Conservation (phyloP, 2,113 vertebrate genomes). For the Salvator merianae region DNA sequence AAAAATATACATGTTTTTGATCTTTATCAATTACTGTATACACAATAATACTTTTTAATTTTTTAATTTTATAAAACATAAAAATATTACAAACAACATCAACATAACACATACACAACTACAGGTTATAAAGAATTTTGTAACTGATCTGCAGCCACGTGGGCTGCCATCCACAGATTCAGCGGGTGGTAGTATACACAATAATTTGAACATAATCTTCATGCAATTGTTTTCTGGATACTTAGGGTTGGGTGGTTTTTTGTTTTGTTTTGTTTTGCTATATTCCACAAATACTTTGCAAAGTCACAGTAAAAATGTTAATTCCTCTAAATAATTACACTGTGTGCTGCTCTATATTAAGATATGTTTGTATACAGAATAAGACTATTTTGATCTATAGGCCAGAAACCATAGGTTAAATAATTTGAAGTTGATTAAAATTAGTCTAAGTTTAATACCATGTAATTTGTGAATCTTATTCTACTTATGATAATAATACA, state of each 20-base stretch:
- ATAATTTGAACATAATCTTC: fast-evolving
- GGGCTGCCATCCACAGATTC: too few species aligned
- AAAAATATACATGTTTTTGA: too few species aligned
- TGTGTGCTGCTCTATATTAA: neutral
- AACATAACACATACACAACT: too few species aligned
- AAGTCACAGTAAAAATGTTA: neutral
- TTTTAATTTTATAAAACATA: too few species aligned
- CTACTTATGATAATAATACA: neutral
- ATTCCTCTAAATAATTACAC: neutral
- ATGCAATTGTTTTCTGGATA: neutral
- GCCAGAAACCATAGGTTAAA: neutral
- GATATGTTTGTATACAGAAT: neutral
- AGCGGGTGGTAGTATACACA: too few species aligned
- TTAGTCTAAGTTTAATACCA: neutral
- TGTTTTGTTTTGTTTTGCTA: neutral
- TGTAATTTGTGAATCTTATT: fast-evolving
- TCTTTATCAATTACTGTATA: too few species aligned
- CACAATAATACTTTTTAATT: too few species aligned
- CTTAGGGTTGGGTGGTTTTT: neutral
- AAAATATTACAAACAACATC: too few species aligned
- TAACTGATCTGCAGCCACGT: too few species aligned
- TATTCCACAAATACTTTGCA: neutral
- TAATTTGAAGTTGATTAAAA: neutral
- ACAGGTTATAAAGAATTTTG: too few species aligned
- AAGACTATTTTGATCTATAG: neutral